These are phyloP conservation scores for Raja brachyura DNA, from an alignment of 2,113 vertebrate species.

Conservation along the genomic window DNA sequence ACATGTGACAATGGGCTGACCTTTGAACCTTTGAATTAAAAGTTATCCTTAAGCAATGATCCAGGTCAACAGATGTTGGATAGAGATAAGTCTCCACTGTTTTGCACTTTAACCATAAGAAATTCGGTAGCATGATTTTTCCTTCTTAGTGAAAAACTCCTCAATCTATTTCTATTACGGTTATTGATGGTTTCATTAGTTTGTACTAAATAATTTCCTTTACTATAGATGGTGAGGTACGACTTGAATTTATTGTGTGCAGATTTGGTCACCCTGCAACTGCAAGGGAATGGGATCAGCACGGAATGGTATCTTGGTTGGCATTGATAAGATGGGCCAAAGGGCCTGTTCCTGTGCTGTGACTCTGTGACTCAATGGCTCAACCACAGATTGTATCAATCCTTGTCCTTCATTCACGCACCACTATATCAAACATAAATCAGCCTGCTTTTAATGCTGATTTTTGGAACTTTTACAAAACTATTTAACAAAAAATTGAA, in stretches of 20 bases:
- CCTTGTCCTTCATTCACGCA: neutral
- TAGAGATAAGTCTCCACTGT: neutral
- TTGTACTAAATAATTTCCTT: neutral
- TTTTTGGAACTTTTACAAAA: no score
- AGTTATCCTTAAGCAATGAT: neutral
- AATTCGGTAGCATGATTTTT: neutral
- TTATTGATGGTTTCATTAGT: neutral
- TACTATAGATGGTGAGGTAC: no score
- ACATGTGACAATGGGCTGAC: no score
- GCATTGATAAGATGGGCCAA: no score
- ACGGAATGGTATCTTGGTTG: no score
- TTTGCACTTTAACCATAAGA: neutral
- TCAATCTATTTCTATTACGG: neutral
- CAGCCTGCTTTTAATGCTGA: neutral
- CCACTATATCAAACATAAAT: neutral
- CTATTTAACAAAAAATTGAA: no score
- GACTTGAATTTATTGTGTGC: no score
- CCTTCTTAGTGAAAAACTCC: neutral
- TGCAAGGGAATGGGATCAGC: no score
- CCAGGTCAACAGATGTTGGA: neutral
- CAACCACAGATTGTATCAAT: neutral
- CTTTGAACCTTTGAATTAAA: no score
- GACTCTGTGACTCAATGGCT: no score
- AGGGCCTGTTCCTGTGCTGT: no score
- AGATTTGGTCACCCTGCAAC: no score